A percentile compares a stretch with the other conserved stretches of the same genome.
phyloP scores from a whole-genome alignment of 2,113 vertebrate genomes.

The human region DNA sequence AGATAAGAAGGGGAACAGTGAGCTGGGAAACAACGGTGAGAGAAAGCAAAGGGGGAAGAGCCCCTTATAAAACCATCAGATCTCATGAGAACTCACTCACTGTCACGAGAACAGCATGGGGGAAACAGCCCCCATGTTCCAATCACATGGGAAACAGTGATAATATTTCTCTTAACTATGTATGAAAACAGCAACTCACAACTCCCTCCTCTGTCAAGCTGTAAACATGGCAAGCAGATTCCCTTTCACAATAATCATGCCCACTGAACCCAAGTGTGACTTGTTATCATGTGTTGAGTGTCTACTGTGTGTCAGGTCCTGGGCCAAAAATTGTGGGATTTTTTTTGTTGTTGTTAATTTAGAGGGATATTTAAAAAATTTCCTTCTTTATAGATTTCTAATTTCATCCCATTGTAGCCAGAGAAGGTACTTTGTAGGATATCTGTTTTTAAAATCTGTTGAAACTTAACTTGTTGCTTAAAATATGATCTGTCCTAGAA shows the following conservation, averaged over 20 bases:
- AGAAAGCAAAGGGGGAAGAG: no score
- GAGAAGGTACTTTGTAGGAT: not conserved
- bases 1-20: not conserved
- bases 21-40: not conserved
- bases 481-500: not conserved
- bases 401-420: not conserved
- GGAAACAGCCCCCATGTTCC: no score
- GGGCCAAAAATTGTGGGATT: not conserved
- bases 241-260: not conserved
- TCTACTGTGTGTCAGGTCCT: not conserved
- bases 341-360: not conserved
- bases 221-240: not conserved
- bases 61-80: no score
- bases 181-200: not conserved
- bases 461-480: not conserved
- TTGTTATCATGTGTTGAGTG: not conserved
- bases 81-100: no score
- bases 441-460: not conserved
- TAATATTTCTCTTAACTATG: not conserved
- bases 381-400: not conserved
- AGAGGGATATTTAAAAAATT: not conserved
- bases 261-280: not conserved
- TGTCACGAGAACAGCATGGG: no score
- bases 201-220: not conserved
- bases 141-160: not conserved